phyloP scores from a whole-genome alignment of 92 coral and sea anemone species.

The Porites rus region DNA sequence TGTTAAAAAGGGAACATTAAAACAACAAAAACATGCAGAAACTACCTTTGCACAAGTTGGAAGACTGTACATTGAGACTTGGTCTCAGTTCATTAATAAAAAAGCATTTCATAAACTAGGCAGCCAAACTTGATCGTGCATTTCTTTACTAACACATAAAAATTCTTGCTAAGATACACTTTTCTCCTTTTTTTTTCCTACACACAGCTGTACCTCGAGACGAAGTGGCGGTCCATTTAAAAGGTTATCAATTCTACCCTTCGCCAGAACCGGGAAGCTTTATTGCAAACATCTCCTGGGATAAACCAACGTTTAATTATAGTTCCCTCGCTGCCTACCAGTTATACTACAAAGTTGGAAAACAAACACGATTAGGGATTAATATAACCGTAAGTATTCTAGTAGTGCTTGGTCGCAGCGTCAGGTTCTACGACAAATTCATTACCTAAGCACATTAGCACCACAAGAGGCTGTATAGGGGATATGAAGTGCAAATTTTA shows the following conservation, averaged over 20 bases:
- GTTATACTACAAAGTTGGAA: not conserved
- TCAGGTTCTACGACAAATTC: too few species aligned
- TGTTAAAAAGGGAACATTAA: too few species aligned
- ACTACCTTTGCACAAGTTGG: too few species aligned
- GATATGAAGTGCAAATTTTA: too few species aligned
- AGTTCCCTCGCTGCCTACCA: slow-evolving; percentile 3
- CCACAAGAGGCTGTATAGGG: too few species aligned
- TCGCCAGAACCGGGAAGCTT: slow-evolving; percentile 13
- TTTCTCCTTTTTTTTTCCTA: not conserved
- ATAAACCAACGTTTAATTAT: slow-evolving; percentile 38
- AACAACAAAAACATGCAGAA: too few species aligned
- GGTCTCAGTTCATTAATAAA: too few species aligned
- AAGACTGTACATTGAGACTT: too few species aligned
- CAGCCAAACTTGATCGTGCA: not conserved
- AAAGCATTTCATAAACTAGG: too few species aligned
- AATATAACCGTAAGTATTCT: not conserved
- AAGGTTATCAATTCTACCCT: not conserved
- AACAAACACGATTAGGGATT: not conserved
- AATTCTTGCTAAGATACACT: not conserved
- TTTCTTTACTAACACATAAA: not conserved
- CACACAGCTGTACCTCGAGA: not conserved
- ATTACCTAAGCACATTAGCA: too few species aligned
- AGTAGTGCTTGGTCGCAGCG: not conserved
- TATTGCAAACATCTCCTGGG: slow-evolving; percentile 19
- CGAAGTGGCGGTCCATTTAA: slow-evolving; percentile 15